Percentiles rank a stretch among this genome's conserved stretches.
Conservation (phyloP, 2,888 invertebrate genomes). For the Chromoteleia sp. region DNA sequence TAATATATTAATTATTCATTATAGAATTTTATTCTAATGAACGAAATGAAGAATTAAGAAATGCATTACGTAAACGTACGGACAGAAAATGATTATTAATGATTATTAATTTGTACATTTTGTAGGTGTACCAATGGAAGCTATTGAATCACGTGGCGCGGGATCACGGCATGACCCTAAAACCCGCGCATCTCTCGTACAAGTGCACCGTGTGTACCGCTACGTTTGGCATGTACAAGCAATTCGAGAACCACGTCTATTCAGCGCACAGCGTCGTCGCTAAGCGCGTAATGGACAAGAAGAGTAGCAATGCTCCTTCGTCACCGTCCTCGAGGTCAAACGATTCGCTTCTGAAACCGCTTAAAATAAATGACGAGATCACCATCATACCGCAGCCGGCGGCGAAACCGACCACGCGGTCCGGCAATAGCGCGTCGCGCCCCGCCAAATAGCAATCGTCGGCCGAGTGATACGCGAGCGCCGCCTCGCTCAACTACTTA, state of each 20-base stretch:
- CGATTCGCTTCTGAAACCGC: constrained; percentile 90
- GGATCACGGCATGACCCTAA: constrained; percentile 95
- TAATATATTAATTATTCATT: no score
- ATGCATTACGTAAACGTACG: no score
- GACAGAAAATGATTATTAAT: no score
- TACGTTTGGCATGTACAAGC: constrained; percentile 97
- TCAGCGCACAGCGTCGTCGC: constrained; percentile 96
- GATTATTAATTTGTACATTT: background rate
- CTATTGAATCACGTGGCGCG: constrained; percentile 95
- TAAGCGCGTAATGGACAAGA: constrained; percentile 93
- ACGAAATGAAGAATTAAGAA: no score
- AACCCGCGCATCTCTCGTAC: constrained; percentile 96
- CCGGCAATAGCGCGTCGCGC: constrained; percentile 79
- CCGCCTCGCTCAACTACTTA: constrained; percentile 78
- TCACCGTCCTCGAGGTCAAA: constrained; percentile 84
- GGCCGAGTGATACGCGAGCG: constrained; percentile 80
- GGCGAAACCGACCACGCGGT: constrained; percentile 83
- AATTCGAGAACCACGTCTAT: constrained; percentile 97
- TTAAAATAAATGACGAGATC: constrained; percentile 95
- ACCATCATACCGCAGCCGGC: constrained; percentile 95
- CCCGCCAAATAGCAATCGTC: constrained; percentile 83
- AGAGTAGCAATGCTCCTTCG: constrained; percentile 85
- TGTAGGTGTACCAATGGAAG: constrained; percentile 96
- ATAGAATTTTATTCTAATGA: no score
- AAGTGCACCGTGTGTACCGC: constrained; percentile 98